These are phyloP conservation scores for Myotis vivesi DNA, from an alignment of 2,797 vertebrate species.

Conservation along the genomic window DNA sequence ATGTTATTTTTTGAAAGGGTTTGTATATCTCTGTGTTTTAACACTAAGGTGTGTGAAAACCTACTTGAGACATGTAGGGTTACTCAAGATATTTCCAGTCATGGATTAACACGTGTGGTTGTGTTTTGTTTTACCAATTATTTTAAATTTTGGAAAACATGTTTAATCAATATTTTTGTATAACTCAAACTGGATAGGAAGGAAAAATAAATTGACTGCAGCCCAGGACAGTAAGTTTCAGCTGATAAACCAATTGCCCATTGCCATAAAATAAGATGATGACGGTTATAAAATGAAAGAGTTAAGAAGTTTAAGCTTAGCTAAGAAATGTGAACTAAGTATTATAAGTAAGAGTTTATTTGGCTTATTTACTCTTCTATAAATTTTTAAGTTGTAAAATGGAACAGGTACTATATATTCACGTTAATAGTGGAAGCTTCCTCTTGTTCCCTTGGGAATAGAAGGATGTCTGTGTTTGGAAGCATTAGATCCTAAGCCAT, in stretches of 20 bases:
- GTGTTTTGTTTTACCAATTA: not conserved
- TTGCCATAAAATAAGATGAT: conserved; percentile 24
- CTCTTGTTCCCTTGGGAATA: not conserved
- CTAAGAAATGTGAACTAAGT: not conserved
- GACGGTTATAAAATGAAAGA: not conserved
- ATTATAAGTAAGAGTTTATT: not conserved
- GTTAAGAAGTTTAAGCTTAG: not conserved
- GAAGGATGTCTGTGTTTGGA: not conserved
- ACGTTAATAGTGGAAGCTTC: not conserved
- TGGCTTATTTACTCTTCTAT: not conserved
- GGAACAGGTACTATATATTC: not conserved
- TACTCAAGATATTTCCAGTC: not conserved
- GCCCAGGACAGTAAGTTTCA: not conserved
- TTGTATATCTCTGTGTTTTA: conserved; percentile 21
- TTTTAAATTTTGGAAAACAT: not conserved
- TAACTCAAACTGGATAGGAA: not conserved
- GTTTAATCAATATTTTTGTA: not conserved
- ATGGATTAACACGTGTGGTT: not conserved
- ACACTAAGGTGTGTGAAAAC: not conserved
- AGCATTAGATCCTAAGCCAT: not conserved
- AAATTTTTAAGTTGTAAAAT: conserved; percentile 8
- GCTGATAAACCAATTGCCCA: not conserved
- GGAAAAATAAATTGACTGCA: not conserved
- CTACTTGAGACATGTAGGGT: not conserved
- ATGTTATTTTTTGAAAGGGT: not conserved